Evolutionary conservation across 2,797 vertebrate species (phyloP).

Genomic region (Oreonectes daqikongensis): DNA sequence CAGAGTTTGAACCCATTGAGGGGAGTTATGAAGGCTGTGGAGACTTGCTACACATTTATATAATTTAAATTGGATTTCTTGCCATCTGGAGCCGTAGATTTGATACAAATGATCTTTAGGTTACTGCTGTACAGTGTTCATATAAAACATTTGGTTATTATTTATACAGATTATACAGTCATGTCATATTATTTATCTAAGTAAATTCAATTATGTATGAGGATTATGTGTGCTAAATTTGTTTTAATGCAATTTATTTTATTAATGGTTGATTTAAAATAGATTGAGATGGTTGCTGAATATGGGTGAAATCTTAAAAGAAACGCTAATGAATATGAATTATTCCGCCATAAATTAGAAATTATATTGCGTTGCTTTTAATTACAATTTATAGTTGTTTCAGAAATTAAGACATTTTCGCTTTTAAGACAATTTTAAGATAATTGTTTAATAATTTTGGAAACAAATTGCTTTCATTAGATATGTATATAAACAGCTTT

Average conservation of each 20-base stretch:
- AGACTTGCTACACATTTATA: neutral
- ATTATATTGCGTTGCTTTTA: too few relatives aligned
- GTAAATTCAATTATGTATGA: neutral
- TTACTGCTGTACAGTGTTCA: neutral
- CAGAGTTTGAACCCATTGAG: neutral
- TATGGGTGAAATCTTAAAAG: neutral
- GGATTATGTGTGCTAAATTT: neutral
- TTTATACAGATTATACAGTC: neutral
- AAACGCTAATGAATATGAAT: too few relatives aligned
- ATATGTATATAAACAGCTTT: too few relatives aligned
- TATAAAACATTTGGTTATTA: neutral
- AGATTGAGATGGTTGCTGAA: neutral
- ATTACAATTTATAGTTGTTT: too few relatives aligned
- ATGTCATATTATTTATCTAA: constrained; percentile 6
- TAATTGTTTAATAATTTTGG: too few relatives aligned
- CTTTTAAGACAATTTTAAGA: too few relatives aligned
- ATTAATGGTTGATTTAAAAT: neutral
- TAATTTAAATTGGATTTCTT: neutral
- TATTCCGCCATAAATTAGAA: too few relatives aligned
- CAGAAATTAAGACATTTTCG: too few relatives aligned
- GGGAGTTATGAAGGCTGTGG: neutral
- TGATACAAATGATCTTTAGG: neutral
- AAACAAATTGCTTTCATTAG: too few relatives aligned
- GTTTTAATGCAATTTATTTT: too few relatives aligned
- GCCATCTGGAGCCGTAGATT: neutral